These are phyloP conservation scores for Elaphurus davidianus DNA, from an alignment of 2,113 vertebrate species.

Conservation along the genomic window DNA sequence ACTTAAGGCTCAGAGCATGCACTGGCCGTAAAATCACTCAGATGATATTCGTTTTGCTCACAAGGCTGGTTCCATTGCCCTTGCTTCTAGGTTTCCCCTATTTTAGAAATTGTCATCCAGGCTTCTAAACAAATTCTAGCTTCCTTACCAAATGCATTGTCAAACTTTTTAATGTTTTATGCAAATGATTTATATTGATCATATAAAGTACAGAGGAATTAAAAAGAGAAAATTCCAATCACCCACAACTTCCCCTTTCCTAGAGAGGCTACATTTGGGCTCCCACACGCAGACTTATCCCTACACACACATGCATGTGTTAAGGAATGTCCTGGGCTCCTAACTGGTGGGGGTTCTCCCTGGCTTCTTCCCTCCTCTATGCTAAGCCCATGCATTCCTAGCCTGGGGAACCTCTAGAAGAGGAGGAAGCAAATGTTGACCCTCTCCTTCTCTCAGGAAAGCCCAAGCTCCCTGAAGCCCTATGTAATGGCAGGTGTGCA, in stretches of 20 bases:
- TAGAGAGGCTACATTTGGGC: not conserved
- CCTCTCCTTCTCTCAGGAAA: not conserved
- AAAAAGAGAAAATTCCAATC: not conserved
- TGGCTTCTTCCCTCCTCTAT: not conserved
- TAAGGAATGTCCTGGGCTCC: not conserved
- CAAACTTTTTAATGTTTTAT: not conserved
- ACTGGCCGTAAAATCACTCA: not conserved
- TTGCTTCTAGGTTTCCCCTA: not conserved
- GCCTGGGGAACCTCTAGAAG: not conserved
- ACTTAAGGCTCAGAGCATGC: not conserved
- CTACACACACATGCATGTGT: not conserved
- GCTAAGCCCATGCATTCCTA: not conserved
- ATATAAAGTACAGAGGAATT: not conserved
- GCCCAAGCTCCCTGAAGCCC: not conserved
- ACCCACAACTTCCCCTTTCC: not conserved
- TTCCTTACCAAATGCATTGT: not conserved
- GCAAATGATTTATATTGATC: not conserved
- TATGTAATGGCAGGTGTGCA: not conserved
- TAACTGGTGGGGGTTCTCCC: not conserved
- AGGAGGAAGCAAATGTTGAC: not conserved
- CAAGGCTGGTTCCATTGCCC: not conserved
- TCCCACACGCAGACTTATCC: no score
- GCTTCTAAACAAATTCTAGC: not conserved
- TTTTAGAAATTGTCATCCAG: not conserved
- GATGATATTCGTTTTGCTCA: not conserved